phyloP scores from a whole-genome alignment of 1,140 invertebrate genomes.

The Leptinotarsa texana region DNA sequence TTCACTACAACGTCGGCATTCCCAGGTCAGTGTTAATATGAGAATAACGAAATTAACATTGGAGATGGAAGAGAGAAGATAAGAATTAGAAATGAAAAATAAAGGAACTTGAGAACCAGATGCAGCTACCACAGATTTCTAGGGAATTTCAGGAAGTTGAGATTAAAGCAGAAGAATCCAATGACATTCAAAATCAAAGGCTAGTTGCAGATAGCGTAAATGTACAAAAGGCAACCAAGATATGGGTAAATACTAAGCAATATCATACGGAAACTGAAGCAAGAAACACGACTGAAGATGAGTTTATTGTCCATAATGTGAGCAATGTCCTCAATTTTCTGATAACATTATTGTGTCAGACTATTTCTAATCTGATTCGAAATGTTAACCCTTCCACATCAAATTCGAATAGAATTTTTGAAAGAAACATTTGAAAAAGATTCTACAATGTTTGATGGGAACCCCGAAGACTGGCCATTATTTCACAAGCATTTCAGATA shows the following conservation, averaged over 20 bases:
- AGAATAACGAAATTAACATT: neutral
- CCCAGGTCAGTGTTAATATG: neutral
- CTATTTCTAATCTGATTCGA: neutral
- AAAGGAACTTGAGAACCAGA: too few relatives aligned
- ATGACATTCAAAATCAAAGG: neutral
- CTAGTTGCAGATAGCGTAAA: neutral
- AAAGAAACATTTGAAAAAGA: neutral
- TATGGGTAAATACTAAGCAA: neutral
- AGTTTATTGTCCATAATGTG: neutral
- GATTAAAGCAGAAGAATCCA: neutral
- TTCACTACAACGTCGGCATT: neutral
- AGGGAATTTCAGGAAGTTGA: neutral
- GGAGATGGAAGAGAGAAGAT: neutral
- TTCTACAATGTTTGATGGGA: neutral
- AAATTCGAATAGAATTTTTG: neutral
- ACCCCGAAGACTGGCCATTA: neutral
- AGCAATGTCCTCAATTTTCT: neutral
- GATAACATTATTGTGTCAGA: neutral
- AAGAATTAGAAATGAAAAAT: too few relatives aligned
- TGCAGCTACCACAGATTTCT: neutral
- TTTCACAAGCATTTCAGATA: neutral
- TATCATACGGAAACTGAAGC: neutral
- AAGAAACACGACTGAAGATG: neutral
- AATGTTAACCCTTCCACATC: neutral
- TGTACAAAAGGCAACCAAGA: neutral